Conservation (phyloP, 2,113 vertebrate species). For the Phaethon lepturus region DNA sequence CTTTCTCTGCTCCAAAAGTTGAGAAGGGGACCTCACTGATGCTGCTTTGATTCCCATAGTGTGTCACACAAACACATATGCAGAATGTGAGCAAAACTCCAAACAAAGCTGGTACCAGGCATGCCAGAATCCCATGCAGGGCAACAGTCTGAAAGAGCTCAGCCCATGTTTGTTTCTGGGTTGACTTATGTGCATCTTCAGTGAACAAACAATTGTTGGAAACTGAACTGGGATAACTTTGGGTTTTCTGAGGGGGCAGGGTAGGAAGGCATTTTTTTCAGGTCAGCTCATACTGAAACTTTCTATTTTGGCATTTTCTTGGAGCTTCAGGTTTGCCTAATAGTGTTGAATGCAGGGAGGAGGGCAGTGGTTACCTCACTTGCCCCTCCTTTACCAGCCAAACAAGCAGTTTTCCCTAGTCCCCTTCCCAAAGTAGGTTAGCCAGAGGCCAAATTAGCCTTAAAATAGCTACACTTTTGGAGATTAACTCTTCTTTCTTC, state of each 20-base stretch:
- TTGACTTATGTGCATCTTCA: not conserved
- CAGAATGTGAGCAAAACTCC: accelerated
- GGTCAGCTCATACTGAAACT: not conserved
- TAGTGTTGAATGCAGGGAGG: not conserved
- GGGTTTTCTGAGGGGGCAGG: not conserved
- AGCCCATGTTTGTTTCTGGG: not conserved
- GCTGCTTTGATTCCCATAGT: not conserved
- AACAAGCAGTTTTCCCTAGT: not conserved
- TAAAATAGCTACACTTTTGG: not conserved
- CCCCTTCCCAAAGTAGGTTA: not conserved
- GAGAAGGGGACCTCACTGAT: not conserved
- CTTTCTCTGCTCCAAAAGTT: not conserved
- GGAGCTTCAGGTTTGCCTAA: not conserved
- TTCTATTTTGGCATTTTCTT: not conserved
- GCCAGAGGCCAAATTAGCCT: not conserved
- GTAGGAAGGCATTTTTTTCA: not conserved
- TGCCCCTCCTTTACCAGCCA: not conserved
- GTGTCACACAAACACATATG: accelerated
- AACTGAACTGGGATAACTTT: not conserved
- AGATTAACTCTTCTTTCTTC: not conserved
- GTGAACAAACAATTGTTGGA: not conserved
- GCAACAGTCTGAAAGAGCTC: not conserved
- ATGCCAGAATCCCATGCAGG: not conserved
- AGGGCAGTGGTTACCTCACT: not conserved
- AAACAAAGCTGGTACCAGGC: not conserved